Base-by-base conservation (phyloP, 2,113 vertebrate genomes). In the Solenodon paradoxus region DNA sequence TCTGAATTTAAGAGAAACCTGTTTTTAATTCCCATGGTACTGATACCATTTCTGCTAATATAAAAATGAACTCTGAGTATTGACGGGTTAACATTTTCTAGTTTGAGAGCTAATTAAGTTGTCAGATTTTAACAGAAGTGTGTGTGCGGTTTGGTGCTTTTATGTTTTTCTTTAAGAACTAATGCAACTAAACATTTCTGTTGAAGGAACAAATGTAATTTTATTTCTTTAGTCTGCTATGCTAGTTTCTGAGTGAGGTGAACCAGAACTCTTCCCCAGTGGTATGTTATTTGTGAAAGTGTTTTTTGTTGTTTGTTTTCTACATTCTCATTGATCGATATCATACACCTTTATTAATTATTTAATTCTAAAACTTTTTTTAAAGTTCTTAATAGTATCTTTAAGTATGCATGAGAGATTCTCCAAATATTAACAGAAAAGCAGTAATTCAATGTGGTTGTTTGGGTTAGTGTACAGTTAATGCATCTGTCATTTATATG, bases 271-370 rank as follows among this genome's bases (percentile, higher is more conserved):
- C 28, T 61, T n/a, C n/a, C n/a, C n/a, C n/a, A n/a, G n/a, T n/a
- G n/a, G n/a, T n/a, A n/a, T n/a, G n/a, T n/a, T n/a, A n/a, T n/a
- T 51, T 84, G 28, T 42, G 75, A 63, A 94, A 88, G 64, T 19
- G 17, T 71, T 79, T 68, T 83, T 94, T 55, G n/a, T n/a, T n/a
- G n/a, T n/a, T 16, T 53, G 49, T 74, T 68, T 81, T 95, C 90
- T 88, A 88, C n/a, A 38, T 94, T 85, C 38, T 57, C 42, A 92
- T 80, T 75, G 42, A 82, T 0, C 93, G 53, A 47, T 30, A 30
- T 87, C 24, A 80, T 22, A 84, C 3, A 42, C 30, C 16, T 84
- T 80, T 51, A 68, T 38, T 69, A 64, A 55, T 45, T 74, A 83
- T 81, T 61, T 35, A 42, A 69, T 90, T 61, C 4, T 45, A 32